Evolutionary conservation across 2,797 vertebrate species (phyloP), one percentile per base, ranked within the genome.

Genomic region (Crax fasciolata): DNA sequence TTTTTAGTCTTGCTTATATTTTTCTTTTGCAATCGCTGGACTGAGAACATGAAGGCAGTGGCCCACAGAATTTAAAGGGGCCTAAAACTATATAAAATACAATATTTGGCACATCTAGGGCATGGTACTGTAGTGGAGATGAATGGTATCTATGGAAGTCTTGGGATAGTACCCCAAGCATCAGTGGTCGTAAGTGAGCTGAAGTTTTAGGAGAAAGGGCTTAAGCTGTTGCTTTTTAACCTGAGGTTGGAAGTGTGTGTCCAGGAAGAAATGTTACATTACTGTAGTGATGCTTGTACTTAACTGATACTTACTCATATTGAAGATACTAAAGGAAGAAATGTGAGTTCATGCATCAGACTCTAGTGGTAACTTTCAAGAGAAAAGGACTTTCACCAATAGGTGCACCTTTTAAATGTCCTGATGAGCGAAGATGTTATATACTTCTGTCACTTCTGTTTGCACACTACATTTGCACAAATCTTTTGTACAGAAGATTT

Each of bases 281-380:
- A 54, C 41, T 83, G 52, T 54, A 10, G 9, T 27, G 49, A 49
- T 81, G 43, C 25, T 41, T 89, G 3, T 78, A 54, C 49, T 44
- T 61, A 5, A 17, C 43, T 66, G 55, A 82, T 44, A 41, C 66
- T 67, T 62, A 78, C n/a, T n/a, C 4, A 3, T 59, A 9, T 1
- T 63, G 81, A 82, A 80, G 74, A 94, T 85, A 55, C 84, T 89
- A 92, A 85, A 87, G 49, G 77, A 91, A 67, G 71, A 68, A 51
- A 90, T 38, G 10, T 15, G 81, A 87, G 16, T 52, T 72, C 9
- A 4, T 43, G 67, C 62, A 35, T 87, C 73, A 65, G 62, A 32
- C 49, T 89, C 28, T 70, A 14, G 63, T 41, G 39, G 28, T 70
- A 91, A 76, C 41, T 68, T 68, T 32, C n/a, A 49, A 81, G 49